Conservation (phyloP, 2,113 vertebrate species). For the Pyxicephalus adspersus region DNA sequence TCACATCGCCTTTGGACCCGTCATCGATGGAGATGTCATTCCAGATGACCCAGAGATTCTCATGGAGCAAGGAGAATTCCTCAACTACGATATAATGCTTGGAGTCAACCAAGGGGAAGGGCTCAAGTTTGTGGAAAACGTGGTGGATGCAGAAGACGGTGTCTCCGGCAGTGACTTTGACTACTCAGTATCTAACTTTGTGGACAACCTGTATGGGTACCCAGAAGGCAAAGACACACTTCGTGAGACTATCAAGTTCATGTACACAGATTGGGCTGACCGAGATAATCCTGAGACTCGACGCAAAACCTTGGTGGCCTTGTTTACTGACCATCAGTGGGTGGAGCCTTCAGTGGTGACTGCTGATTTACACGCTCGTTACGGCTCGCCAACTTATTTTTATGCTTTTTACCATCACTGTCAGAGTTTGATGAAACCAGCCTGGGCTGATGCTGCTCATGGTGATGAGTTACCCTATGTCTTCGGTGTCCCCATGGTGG, state of each 20-base stretch:
- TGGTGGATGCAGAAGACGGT: slow-evolving; percentile 95
- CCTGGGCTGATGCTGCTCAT: slow-evolving; percentile 96
- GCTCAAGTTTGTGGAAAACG: slow-evolving; percentile 95
- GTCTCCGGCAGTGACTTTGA: slow-evolving; percentile 98
- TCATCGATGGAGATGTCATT: slow-evolving; percentile 97
- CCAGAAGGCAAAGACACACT: slow-evolving; percentile 97
- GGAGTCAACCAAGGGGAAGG: slow-evolving; percentile 98
- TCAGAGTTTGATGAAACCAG: slow-evolving; percentile 98
- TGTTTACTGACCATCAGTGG: slow-evolving; percentile 99
- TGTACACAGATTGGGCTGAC: slow-evolving; percentile 99
- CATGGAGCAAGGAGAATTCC: slow-evolving; percentile 99
- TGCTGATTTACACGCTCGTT: slow-evolving; percentile 93
- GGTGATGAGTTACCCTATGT: slow-evolving; percentile 98
- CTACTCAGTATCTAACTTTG: slow-evolving; percentile 96
- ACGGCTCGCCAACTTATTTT: slow-evolving; percentile 96
- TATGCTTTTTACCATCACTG: slow-evolving; percentile 99
- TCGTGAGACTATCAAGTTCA: slow-evolving; percentile 97
- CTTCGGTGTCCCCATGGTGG: slow-evolving; percentile 97
- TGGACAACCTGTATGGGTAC: slow-evolving; percentile 97
- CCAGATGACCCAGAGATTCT: slow-evolving; percentile 97
- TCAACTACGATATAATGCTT: slow-evolving; percentile 99
- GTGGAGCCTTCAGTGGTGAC: slow-evolving; percentile 97
- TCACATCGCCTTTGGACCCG: slow-evolving; percentile 96
- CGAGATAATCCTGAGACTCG: slow-evolving; percentile 96
- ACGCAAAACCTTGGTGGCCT: slow-evolving; percentile 95